These are phyloP conservation scores for Rhynchotus rufescens DNA, from an alignment of 2,797 vertebrate species.

Conservation along the genomic window DNA sequence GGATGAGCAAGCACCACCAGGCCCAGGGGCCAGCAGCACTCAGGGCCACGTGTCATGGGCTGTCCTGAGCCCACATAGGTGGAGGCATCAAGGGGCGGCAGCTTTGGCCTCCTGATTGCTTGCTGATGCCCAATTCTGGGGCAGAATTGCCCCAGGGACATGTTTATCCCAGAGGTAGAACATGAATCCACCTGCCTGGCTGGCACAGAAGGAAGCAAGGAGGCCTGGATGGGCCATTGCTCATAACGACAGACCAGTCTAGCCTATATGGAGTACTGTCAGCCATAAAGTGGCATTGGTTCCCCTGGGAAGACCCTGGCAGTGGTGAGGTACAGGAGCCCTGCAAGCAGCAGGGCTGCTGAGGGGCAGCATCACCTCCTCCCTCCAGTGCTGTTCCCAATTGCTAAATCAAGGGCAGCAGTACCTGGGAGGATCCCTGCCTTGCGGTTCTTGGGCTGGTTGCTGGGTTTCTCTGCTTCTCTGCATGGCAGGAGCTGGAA, in stretches of 20 bases:
- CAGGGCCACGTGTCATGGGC: rapidly evolving
- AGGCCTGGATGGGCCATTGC: background rate
- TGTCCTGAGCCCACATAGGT: rapidly evolving
- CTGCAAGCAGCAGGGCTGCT: background rate
- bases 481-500: constrained; percentile 57
- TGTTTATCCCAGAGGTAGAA: background rate
- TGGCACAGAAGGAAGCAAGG: background rate
- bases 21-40: rapidly evolving
- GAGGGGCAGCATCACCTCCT: rapidly evolving
- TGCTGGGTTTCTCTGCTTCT: constrained; percentile 63
- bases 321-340: rapidly evolving
- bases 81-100: background rate
- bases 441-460: constrained; percentile 66
- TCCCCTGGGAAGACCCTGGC: background rate
- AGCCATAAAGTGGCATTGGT: background rate
- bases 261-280: background rate
- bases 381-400: rapidly evolving
- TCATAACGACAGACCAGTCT: background rate
- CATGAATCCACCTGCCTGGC: rapidly evolving
- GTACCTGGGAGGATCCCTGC: constrained; percentile 71
- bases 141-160: background rate
- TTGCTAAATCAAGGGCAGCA: rapidly evolving
- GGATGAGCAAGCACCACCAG: background rate
- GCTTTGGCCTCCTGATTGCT: background rate
- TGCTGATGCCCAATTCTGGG: background rate